phyloP scores from a whole-genome alignment of 1,140 invertebrate genomes.

The Manduca sexta region DNA sequence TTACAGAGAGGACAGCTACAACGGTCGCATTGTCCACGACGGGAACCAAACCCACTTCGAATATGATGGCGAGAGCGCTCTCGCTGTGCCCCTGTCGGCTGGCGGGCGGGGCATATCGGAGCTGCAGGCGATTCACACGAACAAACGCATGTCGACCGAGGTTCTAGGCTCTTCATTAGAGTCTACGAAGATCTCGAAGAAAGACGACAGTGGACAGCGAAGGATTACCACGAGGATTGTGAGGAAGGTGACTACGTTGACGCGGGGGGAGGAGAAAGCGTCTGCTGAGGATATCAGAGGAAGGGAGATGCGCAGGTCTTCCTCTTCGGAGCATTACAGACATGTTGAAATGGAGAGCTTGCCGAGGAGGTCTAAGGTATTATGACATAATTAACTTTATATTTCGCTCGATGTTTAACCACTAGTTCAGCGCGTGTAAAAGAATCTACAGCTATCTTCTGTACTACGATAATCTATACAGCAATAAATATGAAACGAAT shows the following conservation, averaged over 20 bases:
- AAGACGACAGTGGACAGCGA: constrained; percentile 80
- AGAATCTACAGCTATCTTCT: no score
- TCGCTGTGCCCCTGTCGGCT: constrained; percentile 52
- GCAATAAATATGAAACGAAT: no score
- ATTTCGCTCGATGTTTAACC: no score
- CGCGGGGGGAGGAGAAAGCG: constrained; percentile 87
- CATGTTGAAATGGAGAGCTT: constrained; percentile 68
- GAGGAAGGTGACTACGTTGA: constrained; percentile 91
- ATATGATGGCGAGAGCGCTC: constrained; percentile 62
- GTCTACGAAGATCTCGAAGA: constrained; percentile 85
- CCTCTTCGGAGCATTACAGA: constrained; percentile 64
- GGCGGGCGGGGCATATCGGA: constrained; percentile 69
- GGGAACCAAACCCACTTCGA: constrained; percentile 71
- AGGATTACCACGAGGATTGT: constrained; percentile 90
- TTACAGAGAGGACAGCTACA: constrained; percentile 59
- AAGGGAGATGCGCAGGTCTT: constrained; percentile 68
- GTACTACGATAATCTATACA: no score
- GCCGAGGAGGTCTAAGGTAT: constrained; percentile 77
- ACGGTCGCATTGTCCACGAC: constrained; percentile 65
- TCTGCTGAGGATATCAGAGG: constrained; percentile 80
- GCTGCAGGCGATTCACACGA: constrained; percentile 85
- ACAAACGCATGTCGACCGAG: constrained; percentile 87
- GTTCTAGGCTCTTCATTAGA: constrained; percentile 87
- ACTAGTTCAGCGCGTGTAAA: no score
- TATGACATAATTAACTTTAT: constrained; percentile 2